A percentile compares a stretch with the other conserved stretches of the same genome.
phyloP scores from a whole-genome alignment of 2,797 vertebrate genomes.

The Gallirallus australis region DNA sequence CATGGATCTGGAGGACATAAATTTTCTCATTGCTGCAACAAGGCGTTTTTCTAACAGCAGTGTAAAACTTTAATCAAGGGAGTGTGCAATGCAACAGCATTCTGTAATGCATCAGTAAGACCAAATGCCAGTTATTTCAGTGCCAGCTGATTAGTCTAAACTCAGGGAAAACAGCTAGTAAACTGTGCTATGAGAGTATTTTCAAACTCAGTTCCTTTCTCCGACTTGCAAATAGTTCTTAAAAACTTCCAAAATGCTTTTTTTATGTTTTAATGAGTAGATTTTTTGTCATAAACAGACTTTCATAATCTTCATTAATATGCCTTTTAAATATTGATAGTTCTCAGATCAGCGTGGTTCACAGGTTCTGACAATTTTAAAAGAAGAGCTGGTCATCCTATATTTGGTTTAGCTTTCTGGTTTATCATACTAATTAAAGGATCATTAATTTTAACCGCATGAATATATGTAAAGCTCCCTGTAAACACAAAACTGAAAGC shows the following conservation, averaged over 20 bases:
- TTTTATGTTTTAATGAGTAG: not conserved
- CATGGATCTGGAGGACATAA: not conserved
- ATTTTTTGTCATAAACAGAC: not conserved
- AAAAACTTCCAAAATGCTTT: not conserved
- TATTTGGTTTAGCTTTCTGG: not conserved
- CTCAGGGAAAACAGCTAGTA: constrained; percentile 34
- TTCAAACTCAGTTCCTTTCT: constrained; percentile 3
- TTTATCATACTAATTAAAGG: not conserved
- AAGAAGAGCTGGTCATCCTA: not conserved
- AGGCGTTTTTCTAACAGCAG: not conserved
- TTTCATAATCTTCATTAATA: not conserved
- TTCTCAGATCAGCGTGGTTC: not conserved
- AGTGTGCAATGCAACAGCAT: not conserved
- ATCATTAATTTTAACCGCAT: not conserved
- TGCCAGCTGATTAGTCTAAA: constrained; percentile 47
- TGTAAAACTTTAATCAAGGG: constrained; percentile 48
- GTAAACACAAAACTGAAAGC: constrained; percentile 5
- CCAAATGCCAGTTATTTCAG: not conserved
- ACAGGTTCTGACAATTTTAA: not conserved
- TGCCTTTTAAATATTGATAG: not conserved
- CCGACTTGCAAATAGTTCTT: not conserved
- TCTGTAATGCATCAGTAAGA: constrained; percentile 25
- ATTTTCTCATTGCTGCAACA: not conserved
- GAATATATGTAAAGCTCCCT: not conserved
- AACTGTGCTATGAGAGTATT: not conserved